Conservation (phyloP, 2,888 invertebrate genomes). For the Pocota personata region DNA sequence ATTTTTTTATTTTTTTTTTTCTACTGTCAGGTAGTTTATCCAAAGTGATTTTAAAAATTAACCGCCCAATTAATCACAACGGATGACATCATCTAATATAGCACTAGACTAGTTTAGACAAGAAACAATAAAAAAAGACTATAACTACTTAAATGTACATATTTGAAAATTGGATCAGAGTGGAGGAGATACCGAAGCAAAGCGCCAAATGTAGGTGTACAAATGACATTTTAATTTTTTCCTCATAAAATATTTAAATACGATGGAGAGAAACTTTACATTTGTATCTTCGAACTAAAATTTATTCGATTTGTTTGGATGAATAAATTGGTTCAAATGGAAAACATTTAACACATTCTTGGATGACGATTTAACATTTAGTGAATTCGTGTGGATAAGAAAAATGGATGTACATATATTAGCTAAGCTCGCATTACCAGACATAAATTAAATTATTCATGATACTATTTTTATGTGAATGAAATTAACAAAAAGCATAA, state of each 20-base stretch:
- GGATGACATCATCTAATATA: conserved; percentile 55
- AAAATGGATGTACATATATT: background rate
- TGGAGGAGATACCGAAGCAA: background rate
- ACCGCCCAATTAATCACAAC: conserved; percentile 56
- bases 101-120: conserved; percentile 17
- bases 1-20: background rate
- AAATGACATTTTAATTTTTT: conserved; percentile 46
- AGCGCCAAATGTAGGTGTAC: conserved; percentile 60
- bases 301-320: conserved; percentile 21
- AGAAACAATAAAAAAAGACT: background rate
- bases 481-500: too few species aligned
- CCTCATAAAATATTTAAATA: conserved; percentile 32
- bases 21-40: conserved; percentile 51
- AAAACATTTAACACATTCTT: conserved; percentile 24
- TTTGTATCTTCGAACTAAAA: background rate
- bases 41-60: conserved; percentile 57
- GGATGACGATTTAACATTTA: background rate
- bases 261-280: background rate
- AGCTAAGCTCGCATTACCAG: background rate
- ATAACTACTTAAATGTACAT: background rate
- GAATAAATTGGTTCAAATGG: conserved; percentile 38
- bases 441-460: background rate
- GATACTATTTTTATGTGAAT: background rate
- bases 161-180: conserved; percentile 51
- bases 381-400: background rate